Base-by-base conservation (phyloP, 1,140 invertebrate genomes). In the Ericerus pela region DNA sequence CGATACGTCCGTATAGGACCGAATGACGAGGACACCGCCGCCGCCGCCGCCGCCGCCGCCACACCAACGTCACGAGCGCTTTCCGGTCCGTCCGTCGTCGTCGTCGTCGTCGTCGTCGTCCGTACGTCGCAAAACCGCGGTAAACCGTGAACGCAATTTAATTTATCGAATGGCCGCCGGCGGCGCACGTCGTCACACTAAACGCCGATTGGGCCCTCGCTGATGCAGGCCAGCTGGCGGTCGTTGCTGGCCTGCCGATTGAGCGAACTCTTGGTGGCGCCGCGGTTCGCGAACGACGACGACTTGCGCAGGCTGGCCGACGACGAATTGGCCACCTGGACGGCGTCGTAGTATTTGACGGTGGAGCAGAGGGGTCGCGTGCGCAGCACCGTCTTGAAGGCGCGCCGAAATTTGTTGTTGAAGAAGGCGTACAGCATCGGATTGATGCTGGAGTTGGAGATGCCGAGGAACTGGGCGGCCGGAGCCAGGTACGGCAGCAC, bases 381-480 rank as follows among this genome's bases (percentile, higher is more conserved):
- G 66, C 86, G 84, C 1, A 94, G 75, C 27, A 95, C 87, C 8
- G 88, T 88, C 2, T 85, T 79, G 70, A 96, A 97, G 1, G 93
- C 93, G 36, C 85, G 81, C 1, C 92, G 75, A 67, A 93, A 97
- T 68, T 96, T 96, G 62, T 94, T 91, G 69, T 95, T 96, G 73
- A 96, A 95, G 69, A 91, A 94, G 0, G 92, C 91, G 70, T 97
- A 97, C n/a, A 98, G 77, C 38, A 96, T 84, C 0, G 95, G 95
- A 71, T 98, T 98, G 62, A 98, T 91, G 74, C 91, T 96, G 27
- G 89, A 93, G 69, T 97, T 97, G 18, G 91, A 90, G 0, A 89
- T 81, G 0, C 92, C 94, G 1, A 97, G 73, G 93, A 94, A 97
- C 69, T 97, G 93, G 0, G 93, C 91, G 27, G 96, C 78, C 0